Evolutionary conservation across 2,797 vertebrate genomes (phyloP), one percentile per base, ranked within the genome.

Genomic region (Falco novaeseelandiae): DNA sequence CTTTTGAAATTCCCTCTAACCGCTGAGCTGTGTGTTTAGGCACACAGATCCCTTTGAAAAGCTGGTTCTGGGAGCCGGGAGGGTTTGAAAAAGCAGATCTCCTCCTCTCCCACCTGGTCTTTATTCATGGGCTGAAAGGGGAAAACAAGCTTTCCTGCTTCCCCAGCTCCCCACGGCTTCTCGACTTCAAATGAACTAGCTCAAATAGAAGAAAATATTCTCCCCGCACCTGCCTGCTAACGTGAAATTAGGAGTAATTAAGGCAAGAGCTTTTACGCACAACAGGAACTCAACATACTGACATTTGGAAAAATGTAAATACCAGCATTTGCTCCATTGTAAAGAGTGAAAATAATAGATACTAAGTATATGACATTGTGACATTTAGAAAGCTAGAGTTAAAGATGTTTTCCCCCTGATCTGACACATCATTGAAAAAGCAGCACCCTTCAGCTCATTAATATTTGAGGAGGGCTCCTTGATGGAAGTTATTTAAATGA

Each of bases 281-380:
- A 93, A 94, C 93, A 71, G 94, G 94, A 95, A 78, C 89, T 94
- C 95, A 44, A 26, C 3, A 26, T n/a, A 71, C 92, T 95, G 95
- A 95, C 95, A 97, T 97, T 97, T 96, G 90, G 84, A 72, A 95
- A 97, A 97, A 93, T 89, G 92, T 96, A 97, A 96, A 97, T 96
- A 97, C 57, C 93, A 72, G 92, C 87, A 44, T 96, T 97, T 87
- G 79, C 84, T 93, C 92, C 76, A 96, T 96, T 97, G 97, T 95
- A 71, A 87, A 83, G 92, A 89, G 54, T 51, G 92, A 81, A 97
- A 96, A 96, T 96, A 97, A 96, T 83, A 94, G 90, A 87, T 93
- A 91, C 84, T 94, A 91, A 97, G 76, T 88, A 74, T 66, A 63
- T 59, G 89, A 96, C 94, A 95, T 95, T 94, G 91, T 96, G 95